Conservation (phyloP, 1,140 invertebrate species). For the Drosophila athabasca region DNA sequence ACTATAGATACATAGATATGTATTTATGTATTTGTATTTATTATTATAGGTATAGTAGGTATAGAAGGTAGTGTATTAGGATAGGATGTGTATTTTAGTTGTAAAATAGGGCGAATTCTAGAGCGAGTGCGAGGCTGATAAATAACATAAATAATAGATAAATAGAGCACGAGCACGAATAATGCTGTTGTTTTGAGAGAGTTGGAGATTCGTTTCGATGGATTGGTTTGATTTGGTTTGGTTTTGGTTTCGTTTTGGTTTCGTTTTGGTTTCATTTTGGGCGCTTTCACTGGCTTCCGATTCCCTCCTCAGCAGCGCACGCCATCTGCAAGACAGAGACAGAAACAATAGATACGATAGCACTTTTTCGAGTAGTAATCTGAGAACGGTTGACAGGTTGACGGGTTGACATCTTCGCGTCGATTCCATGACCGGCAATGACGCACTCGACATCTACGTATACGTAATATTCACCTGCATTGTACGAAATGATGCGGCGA, state of each 20-base stretch:
- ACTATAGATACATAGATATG: too few species aligned
- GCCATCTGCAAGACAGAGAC: constrained; percentile 60
- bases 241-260: not conserved
- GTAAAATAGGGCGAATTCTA: not conserved
- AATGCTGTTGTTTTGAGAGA: constrained; percentile 33
- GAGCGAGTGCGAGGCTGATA: constrained; percentile 33
- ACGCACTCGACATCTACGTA: constrained; percentile 27
- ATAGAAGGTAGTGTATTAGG: too few species aligned
- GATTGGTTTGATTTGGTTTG: not conserved
- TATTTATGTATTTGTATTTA: too few species aligned
- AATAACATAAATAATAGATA: constrained; percentile 56
- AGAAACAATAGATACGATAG: not conserved
- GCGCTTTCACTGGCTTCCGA: too few species aligned
- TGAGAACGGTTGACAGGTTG: too few species aligned
- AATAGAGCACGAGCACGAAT: constrained; percentile 25
- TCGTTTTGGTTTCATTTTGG: not conserved
- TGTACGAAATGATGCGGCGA: constrained; percentile 71
- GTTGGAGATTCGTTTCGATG: constrained; percentile 59
- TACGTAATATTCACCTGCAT: constrained; percentile 56
- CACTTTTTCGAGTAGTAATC: too few species aligned
- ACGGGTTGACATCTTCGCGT: too few species aligned
- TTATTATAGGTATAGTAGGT: too few species aligned
- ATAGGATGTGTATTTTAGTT: not conserved
- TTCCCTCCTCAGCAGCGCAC: constrained; percentile 48
- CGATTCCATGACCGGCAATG: constrained; percentile 5